These are phyloP conservation scores for Crotophaga sulcirostris DNA, from an alignment of 2,113 vertebrate species.

Conservation along the genomic window DNA sequence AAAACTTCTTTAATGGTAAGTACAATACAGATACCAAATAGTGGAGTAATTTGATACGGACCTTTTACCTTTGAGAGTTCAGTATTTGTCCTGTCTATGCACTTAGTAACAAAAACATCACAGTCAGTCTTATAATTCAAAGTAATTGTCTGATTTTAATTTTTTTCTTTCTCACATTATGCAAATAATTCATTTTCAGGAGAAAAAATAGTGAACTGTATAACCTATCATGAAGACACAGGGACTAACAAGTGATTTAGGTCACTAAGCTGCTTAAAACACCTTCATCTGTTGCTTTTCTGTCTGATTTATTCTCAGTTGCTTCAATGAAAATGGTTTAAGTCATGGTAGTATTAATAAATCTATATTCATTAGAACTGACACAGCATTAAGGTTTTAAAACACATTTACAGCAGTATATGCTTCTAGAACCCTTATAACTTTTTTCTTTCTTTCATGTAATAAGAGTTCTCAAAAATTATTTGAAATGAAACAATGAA, in stretches of 20 bases:
- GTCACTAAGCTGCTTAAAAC: slow-evolving; percentile 25
- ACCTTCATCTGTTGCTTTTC: slow-evolving; percentile 27
- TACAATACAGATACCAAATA: background rate
- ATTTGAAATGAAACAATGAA: slow-evolving; percentile 13
- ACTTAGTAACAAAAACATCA: background rate
- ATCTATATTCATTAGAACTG: slow-evolving; percentile 46
- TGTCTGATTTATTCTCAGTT: slow-evolving; percentile 37
- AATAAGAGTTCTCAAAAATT: slow-evolving; percentile 31
- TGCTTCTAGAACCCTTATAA: slow-evolving; percentile 20
- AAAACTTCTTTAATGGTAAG: background rate
- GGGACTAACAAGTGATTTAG: slow-evolving; percentile 10
- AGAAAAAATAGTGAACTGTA: background rate
- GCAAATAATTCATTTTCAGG: background rate
- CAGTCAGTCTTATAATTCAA: background rate
- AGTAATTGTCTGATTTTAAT: background rate
- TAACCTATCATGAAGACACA: background rate
- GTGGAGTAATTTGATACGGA: background rate
- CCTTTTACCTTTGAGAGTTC: slow-evolving; percentile 1
- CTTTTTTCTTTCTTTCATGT: slow-evolving; percentile 13
- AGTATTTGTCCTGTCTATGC: background rate
- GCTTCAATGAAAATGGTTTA: slow-evolving; percentile 27
- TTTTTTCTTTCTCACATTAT: background rate
- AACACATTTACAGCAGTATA: slow-evolving; percentile 1
- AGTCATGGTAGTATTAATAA: slow-evolving; percentile 27
- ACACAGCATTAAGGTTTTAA: slow-evolving; percentile 2